Evolutionary conservation across 2,113 vertebrate species (phyloP), one percentile per base, ranked within the genome.

Genomic region (Sebastes fasciatus): DNA sequence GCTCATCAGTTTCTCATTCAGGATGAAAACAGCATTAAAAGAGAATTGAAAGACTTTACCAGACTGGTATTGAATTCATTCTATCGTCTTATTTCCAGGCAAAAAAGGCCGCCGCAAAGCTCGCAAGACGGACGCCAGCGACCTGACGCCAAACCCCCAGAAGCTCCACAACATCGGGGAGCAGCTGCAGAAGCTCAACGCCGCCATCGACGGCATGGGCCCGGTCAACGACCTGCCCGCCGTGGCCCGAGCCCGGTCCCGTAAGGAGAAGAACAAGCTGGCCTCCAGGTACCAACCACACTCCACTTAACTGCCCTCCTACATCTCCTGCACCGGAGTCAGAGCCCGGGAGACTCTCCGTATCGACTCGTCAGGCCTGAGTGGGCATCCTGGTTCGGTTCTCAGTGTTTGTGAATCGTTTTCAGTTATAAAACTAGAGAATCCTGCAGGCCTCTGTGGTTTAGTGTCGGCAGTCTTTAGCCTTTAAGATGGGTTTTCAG

Each of bases 211-310:
- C 26, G 93, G 94, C 64, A 95, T 96, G 93, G 92, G 93, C 11
- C 94, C 95, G 0, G 95, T 95, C 83, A 94, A 93, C 64, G 92
- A 95, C 43, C 93, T 96, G 61, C 94, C 95, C 0, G 92, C 94
- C 3, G 90, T 93, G 64, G 95, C 94, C 52, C 86, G 95, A 3
- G 95, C 95, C 1, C 92, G 95, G 7, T 95, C 94, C 66, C 92
- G 95, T 26, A 96, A 95, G 70, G 95, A 96, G 91, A 96, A 96
- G 85, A 96, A 96, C 89, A 96, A 96, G 85, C 94, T 96, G 52
- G 93, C 94, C 52, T 95, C 94, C 82, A 95, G 94, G 94, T 95
- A 94, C 7, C 34, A 13, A 16, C 7, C 34, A 13, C 16, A 1
- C 54, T 68, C 60, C 57, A 55, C 55, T 76, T 40, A 34, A 8